Evolutionary conservation across 1,140 invertebrate species (phyloP), one percentile per base, ranked within the genome.

Genomic region (Marisa cornuarietis): DNA sequence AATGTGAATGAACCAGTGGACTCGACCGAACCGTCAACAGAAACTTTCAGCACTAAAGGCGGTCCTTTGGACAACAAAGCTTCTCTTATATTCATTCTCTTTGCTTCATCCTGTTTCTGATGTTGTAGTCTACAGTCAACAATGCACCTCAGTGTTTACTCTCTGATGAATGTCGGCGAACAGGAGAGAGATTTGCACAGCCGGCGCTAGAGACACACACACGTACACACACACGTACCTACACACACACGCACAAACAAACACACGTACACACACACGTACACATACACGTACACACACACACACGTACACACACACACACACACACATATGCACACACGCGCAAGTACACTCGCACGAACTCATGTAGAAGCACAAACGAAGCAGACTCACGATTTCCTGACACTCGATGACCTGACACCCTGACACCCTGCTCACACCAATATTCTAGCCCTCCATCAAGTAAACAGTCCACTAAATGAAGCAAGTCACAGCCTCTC

Each of bases 261-360:
- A 51, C 14, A 72, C 71, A 72, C 14, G 52, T 18, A 72, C 14
- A 72, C 51, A 72, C 42, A 72, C 71, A 72, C 71, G 52, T n/a
- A 72, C 22, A 16, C 24, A 26, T 10, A 69, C 68, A 69, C 68
- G 10, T 10, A 69, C 24, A 26, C 68, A 69, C 68, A 69, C 68
- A 69, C 68, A 69, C 10, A 69, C 68, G 10, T 10, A 10, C 10
- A 69, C 68, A 31, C 68, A 69, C 68, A 31, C 71, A 71, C 31
- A 51, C 14, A 49, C 8, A n/a, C 71, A 71, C 71, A n/a, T 31
- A 71, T 13, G 18, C 24, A 26, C 71, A n/a, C 24, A 16, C 3
- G 71, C 31, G 24, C 31, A 14, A 42, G 52, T 51, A 11, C 71
- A 71, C 71, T 22, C 42, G 49, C 71, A 49, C 71, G 52, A 0